Evolutionary conservation across 2,888 invertebrate genomes (phyloP).

Genomic region (Aphodius granarius): DNA sequence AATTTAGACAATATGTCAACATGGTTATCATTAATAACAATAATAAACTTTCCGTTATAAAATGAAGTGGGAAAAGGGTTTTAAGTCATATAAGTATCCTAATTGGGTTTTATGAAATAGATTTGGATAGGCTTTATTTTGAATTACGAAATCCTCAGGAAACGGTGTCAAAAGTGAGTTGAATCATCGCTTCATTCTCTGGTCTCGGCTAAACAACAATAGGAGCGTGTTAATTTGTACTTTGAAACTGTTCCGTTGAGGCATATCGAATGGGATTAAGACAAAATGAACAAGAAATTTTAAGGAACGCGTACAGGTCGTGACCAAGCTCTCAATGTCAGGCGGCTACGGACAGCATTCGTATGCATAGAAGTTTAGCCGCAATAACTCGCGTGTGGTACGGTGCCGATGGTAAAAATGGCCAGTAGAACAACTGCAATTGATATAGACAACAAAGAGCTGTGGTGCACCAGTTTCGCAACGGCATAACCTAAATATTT

Average conservation of each 20-base stretch:
- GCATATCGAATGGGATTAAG: not conserved
- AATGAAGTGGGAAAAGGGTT: too few relatives aligned
- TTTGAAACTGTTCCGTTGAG: not conserved
- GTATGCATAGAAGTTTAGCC: constrained; percentile 1
- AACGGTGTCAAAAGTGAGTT: not conserved
- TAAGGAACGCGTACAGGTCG: constrained; percentile 9
- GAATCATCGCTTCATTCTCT: not conserved
- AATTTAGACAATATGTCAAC: too few relatives aligned
- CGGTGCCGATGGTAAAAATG: not conserved
- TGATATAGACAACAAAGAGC: constrained; percentile 12
- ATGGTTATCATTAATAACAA: too few relatives aligned
- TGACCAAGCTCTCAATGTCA: constrained; percentile 12
- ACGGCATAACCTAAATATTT: constrained; percentile 14
- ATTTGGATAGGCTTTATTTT: not conserved
- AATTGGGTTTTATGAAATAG: not conserved
- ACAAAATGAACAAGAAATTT: constrained; percentile 1
- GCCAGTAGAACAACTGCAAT: constrained; percentile 3
- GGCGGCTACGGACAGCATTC: constrained; percentile 4
- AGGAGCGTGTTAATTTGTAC: not conserved
- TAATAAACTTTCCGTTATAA: too few relatives aligned
- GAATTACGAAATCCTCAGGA: not conserved
- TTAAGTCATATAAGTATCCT: not conserved
- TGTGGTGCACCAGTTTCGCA: constrained; percentile 5
- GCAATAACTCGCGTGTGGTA: constrained; percentile 7
- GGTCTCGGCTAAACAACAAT: not conserved